Percentiles rank a stretch among this genome's conserved stretches.
These are phyloP conservation scores for Condylostylus longicornis DNA, from an alignment of 1,140 invertebrate genomes.

Conservation along the genomic window DNA sequence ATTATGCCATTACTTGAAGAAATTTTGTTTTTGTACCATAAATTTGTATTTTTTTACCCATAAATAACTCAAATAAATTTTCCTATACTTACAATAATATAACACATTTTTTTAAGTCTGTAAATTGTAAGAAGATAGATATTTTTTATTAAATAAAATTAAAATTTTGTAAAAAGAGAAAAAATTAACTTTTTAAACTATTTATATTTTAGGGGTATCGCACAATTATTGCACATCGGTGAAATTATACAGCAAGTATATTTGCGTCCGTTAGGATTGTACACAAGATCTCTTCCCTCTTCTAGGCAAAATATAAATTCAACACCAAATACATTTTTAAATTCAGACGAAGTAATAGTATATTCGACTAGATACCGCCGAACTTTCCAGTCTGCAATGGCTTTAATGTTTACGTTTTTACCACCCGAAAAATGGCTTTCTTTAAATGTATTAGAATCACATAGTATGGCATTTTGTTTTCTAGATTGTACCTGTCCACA, in stretches of 20 bases:
- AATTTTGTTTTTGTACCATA: too few species aligned
- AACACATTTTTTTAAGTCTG: background rate
- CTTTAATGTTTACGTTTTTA: slow-evolving; percentile 61
- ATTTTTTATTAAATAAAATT: too few species aligned
- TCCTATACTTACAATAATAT: background rate
- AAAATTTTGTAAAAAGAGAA: too few species aligned
- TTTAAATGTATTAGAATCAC: slow-evolving; percentile 44
- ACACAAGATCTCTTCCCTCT: slow-evolving; percentile 13
- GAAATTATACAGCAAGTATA: slow-evolving; percentile 54
- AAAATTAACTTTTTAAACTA: background rate
- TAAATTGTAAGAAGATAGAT: too few species aligned
- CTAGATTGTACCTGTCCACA: slow-evolving; percentile 65
- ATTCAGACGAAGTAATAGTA: slow-evolving; percentile 47
- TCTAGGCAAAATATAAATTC: slow-evolving; percentile 8
- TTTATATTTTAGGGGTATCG: slow-evolving; percentile 34
- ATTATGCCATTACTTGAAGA: too few species aligned
- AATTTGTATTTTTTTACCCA: too few species aligned
- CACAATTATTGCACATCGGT: slow-evolving; percentile 65
- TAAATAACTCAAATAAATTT: too few species aligned
- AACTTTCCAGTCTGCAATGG: slow-evolving; percentile 77
- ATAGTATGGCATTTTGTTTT: slow-evolving; percentile 73
- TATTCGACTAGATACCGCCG: slow-evolving; percentile 71
- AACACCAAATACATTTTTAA: slow-evolving; percentile 22
- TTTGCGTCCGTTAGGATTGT: slow-evolving; percentile 38
- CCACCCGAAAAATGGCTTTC: slow-evolving; percentile 35